These are phyloP conservation scores for Helostoma temminkii DNA, from an alignment of 2,797 vertebrate species.

Conservation along the genomic window DNA sequence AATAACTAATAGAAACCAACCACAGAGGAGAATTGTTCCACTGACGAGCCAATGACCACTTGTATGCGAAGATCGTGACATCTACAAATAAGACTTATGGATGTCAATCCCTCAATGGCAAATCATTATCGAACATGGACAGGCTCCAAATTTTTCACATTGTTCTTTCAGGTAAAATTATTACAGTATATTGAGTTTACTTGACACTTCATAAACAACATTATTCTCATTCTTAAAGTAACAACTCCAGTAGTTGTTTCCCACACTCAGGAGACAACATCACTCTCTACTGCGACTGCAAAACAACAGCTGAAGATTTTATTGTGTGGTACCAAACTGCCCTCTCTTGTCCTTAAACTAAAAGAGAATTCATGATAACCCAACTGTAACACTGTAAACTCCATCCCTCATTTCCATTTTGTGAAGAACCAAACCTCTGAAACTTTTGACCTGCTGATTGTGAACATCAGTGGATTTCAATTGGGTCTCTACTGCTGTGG, in stretches of 20 bases:
- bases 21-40: conserved; percentile 40
- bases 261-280: conserved; percentile 45
- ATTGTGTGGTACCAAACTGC: conserved; percentile 57
- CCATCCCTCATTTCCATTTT: conserved; percentile 11
- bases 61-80: not conserved
- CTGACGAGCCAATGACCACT: conserved; percentile 24
- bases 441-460: conserved; percentile 44
- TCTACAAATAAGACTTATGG: not conserved
- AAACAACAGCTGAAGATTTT: not conserved
- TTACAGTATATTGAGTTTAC: not conserved
- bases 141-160: not conserved
- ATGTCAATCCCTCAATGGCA: not conserved
- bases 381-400: not conserved
- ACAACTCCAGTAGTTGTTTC: too few relatives aligned
- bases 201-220: too few relatives aligned
- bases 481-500: not conserved
- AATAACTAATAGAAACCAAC: conserved; percentile 7
- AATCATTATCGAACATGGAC: conserved; percentile 15
- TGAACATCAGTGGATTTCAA: conserved; percentile 7
- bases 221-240: too few relatives aligned
- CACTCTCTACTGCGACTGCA: conserved; percentile 47
- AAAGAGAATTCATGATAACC: too few relatives aligned
- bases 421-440: not conserved
- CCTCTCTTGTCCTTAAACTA: conserved; percentile 17
- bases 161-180: conserved; percentile 21